A percentile compares a stretch with the other conserved stretches of the same genome.
phyloP scores from a whole-genome alignment of 1,140 invertebrate genomes.

The Myzus persicae region DNA sequence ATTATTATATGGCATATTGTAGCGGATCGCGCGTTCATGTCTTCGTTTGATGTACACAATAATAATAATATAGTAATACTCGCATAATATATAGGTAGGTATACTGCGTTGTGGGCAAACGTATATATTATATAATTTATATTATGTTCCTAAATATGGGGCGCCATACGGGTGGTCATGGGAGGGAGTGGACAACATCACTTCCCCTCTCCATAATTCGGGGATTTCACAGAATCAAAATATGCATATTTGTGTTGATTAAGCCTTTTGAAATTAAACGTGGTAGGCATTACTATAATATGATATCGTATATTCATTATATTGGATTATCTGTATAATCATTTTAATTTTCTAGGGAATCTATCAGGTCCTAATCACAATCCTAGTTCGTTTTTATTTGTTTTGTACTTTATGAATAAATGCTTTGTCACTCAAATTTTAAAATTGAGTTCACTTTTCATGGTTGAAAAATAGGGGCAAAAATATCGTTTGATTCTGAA shows the following conservation, averaged over 20 bases:
- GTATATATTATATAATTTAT: background rate
- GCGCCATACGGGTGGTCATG: background rate
- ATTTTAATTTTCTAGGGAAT: too few relatives aligned
- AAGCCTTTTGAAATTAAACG: background rate
- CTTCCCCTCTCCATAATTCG: background rate
- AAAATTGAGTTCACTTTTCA: too few relatives aligned
- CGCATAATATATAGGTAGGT: background rate
- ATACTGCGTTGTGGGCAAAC: background rate
- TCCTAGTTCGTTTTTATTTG: too few relatives aligned
- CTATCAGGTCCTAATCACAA: too few relatives aligned
- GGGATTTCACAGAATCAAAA: background rate
- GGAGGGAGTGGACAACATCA: background rate
- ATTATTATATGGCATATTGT: background rate
- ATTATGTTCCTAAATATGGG: background rate
- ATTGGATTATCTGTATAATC: background rate
- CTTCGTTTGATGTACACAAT: background rate
- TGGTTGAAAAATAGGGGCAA: too few relatives aligned
- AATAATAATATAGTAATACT: background rate
- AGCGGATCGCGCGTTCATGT: slow-evolving; percentile 29
- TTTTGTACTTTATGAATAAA: too few relatives aligned
- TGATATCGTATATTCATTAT: background rate
- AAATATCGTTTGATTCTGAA: too few relatives aligned
- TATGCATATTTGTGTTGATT: background rate
- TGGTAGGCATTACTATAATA: background rate
- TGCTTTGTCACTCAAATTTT: too few relatives aligned